Base-by-base conservation (phyloP, 2,888 invertebrate species). In the Torymus auratus region DNA sequence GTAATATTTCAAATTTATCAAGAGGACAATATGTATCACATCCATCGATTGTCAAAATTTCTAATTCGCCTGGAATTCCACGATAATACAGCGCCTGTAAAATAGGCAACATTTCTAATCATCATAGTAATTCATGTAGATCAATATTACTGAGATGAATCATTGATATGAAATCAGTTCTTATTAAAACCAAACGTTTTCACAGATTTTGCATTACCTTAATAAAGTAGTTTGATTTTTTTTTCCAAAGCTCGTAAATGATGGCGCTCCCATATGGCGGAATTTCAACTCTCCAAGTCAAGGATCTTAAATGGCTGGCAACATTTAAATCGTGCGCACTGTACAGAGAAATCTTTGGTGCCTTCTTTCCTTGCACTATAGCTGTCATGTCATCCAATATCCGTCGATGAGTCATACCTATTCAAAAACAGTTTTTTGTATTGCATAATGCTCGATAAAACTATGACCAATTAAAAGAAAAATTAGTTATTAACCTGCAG, bases 21-120 rank as follows among this genome's bases (percentile, higher is more conserved):
- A 93, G 91, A 68, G 92, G 92, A 85, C 94, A 94, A 13, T 92
- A 86, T 10, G 86, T 78, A 1, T 91, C 91, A 84, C 93, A 94
- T 3, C 92, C 92, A 0, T 90, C 89, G 58, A 94, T 88, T 0
- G 88, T 88, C 20, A 93, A 87, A 0, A 91, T 82, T 71, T 88
- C 85, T 0, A 89, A 90, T 12, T 90, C 89, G 0, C 91, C 89
- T 2, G 91, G 92, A 0, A 92, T 91, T 41, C 91, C 89, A n/a
- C 55, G 56, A 17, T 76, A 69, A 55, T 76, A 76, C 11, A 62
- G 15, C 2, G 69, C 41, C 76, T 76, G n/a, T 10, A 65, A 23
- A 55, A 13, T n/a, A n/a, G 50, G n/a, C 14, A 20, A 5, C 11
- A 17, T 58, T 52, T 4, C 23, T 20, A 61, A 13, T 68, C 15